Evolutionary conservation across 1,140 invertebrate species (phyloP).

Genomic region (Belonocnema kinseyi): DNA sequence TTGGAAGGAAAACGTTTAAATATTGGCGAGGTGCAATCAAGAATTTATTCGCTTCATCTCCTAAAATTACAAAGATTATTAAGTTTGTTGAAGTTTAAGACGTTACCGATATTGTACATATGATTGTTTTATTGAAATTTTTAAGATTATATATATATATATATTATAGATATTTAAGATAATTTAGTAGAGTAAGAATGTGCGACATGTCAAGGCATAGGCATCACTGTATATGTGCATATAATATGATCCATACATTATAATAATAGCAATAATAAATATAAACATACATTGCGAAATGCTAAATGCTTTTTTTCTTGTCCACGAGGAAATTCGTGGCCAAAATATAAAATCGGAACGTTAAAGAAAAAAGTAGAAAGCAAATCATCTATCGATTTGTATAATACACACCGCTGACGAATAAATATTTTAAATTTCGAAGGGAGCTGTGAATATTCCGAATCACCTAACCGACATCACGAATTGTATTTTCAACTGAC

Average conservation of each 20-base stretch:
- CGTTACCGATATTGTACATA: slow-evolving; percentile 55
- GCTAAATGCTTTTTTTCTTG: slow-evolving; percentile 12
- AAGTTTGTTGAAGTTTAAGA: slow-evolving; percentile 31
- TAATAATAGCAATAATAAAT: slow-evolving; percentile 20
- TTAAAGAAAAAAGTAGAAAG: slow-evolving; percentile 39
- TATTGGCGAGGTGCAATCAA: slow-evolving; percentile 15
- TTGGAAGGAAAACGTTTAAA: background rate
- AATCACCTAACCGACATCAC: slow-evolving; percentile 2
- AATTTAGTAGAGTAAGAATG: slow-evolving; percentile 35
- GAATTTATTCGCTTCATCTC: slow-evolving; percentile 29
- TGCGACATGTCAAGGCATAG: slow-evolving; percentile 28
- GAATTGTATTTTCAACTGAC: slow-evolving; percentile 17
- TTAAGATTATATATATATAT: slow-evolving; percentile 40
- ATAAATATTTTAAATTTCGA: slow-evolving; percentile 48
- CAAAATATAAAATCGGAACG: slow-evolving; percentile 43
- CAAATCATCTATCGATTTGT: slow-evolving; percentile 50
- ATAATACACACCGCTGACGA: slow-evolving; percentile 54
- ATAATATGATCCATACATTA: slow-evolving; percentile 42
- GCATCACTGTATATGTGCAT: slow-evolving; percentile 36
- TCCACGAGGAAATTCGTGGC: slow-evolving; percentile 9
- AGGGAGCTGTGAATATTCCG: slow-evolving; percentile 15
- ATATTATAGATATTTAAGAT: slow-evolving; percentile 46
- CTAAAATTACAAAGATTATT: slow-evolving; percentile 33
- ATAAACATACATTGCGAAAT: background rate
- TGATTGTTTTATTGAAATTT: slow-evolving; percentile 56